Base-by-base conservation (phyloP, 1,140 invertebrate species). In the Cydia strobilella region DNA sequence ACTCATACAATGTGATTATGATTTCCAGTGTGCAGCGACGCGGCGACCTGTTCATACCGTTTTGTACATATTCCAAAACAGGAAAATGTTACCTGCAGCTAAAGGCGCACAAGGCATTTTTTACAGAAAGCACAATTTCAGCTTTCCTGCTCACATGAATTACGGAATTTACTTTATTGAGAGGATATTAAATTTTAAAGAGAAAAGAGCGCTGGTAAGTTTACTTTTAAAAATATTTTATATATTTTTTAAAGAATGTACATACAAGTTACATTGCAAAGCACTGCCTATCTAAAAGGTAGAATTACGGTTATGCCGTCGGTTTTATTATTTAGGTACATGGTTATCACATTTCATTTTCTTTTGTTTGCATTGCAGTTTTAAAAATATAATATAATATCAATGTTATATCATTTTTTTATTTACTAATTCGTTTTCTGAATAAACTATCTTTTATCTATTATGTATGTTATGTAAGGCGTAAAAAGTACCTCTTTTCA, bases 141-240 rank as follows among this genome's bases (percentile, higher is more conserved):
- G 69, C 2, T 18, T 87, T 27, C 86, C 86, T 15, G 65, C 77
- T 25, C 84, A 90, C 76, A 77, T 83, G 77, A 88, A 87, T 77
- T 87, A 76, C 77, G 86, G 86, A 23, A 79, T 75, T 73, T 77
- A 81, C 72, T 63, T 77, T 23, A 72, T 87, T 23, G 80, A 88
- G 51, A 77, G 73, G 72, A 76, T 90, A 62, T 74, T 74, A 54
- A 74, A 75, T 39, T 76, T 74, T 65, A 80, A 82, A 73, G 73
- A 82, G 12, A 85, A 83, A 77, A 27, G 76, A 23, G 86, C 84
- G 65, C 72, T 90, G 79, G 86, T 90, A 79, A 83, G 85, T 81
- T 72, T 39, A 5, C 12, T 66, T 25, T 18, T 54, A 18, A 54
- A 54, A 54, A 54, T 18, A 45, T 45, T 45, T 45, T 45, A 45